These are phyloP conservation scores for Tuta absoluta DNA, from an alignment of 2,888 invertebrate genomes.

Conservation along the genomic window DNA sequence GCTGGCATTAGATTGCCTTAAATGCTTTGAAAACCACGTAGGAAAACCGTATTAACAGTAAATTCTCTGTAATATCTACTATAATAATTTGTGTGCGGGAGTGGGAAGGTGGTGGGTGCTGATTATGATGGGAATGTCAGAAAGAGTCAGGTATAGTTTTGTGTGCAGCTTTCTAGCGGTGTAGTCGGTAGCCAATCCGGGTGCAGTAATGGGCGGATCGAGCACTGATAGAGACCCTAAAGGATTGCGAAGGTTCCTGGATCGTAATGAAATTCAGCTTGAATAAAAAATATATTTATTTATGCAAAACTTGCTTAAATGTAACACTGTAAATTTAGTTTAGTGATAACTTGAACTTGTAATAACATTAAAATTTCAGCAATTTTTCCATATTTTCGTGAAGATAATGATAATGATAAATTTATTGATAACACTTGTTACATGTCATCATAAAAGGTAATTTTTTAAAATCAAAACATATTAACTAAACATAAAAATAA, in stretches of 20 bases:
- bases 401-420: too few relatives aligned
- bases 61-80: slow-evolving; percentile 67
- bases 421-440: too few relatives aligned
- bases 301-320: not conserved
- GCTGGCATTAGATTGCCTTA: slow-evolving; percentile 54
- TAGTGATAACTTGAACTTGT: not conserved
- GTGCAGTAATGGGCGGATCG: slow-evolving; percentile 61
- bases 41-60: slow-evolving; percentile 73
- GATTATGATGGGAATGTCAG: slow-evolving; percentile 37
- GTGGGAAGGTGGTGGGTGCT: slow-evolving; percentile 45
- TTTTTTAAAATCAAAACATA: too few relatives aligned
- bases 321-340: not conserved
- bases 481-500: too few relatives aligned
- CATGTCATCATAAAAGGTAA: too few relatives aligned
- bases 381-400: not conserved
- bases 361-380: not conserved
- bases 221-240: slow-evolving; percentile 22
- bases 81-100: slow-evolving; percentile 60
- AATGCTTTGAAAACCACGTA: slow-evolving; percentile 62
- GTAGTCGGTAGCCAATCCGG: slow-evolving; percentile 71
- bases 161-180: slow-evolving; percentile 50
- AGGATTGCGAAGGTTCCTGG: slow-evolving; percentile 18
- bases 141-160: slow-evolving; percentile 56
- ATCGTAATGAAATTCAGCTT: slow-evolving; percentile 17
- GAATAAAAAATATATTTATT: not conserved